Percentiles rank a stretch among this genome's conserved stretches.
phyloP scores from a whole-genome alignment of 2,113 vertebrate species.

The Dipodomys merriami region DNA sequence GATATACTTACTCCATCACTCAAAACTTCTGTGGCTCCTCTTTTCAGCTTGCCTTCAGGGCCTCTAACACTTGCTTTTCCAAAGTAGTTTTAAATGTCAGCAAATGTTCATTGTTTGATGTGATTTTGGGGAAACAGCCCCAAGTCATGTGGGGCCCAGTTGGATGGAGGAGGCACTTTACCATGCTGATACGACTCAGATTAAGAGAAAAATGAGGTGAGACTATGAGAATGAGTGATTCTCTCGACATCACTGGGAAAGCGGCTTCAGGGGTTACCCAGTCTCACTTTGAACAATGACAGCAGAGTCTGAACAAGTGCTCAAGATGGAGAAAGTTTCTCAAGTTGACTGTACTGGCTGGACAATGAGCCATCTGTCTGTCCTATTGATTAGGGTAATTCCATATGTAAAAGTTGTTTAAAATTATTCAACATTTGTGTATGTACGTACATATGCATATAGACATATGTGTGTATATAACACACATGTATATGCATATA shows the following conservation, averaged over 20 bases:
- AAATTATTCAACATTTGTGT: not conserved
- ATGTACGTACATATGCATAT: not conserved
- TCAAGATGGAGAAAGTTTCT: not conserved
- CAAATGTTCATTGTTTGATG: slow-evolving; percentile 65
- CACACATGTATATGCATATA: not conserved
- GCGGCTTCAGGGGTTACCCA: not conserved
- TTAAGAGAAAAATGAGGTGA: not conserved
- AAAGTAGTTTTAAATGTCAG: slow-evolving; percentile 46
- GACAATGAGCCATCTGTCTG: not conserved
- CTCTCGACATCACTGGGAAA: not conserved
- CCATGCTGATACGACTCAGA: not conserved
- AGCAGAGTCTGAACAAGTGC: not conserved
- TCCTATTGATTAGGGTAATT: not conserved
- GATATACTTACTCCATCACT: not conserved
- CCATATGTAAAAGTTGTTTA: not conserved
- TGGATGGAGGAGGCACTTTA: slow-evolving; percentile 1
- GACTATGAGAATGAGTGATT: not conserved
- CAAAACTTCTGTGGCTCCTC: slow-evolving; percentile 15
- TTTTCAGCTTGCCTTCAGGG: slow-evolving; percentile 51
- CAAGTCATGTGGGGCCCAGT: slow-evolving; percentile 44
- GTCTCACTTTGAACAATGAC: not conserved
- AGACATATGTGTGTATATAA: too few species aligned
- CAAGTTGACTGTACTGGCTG: not conserved
- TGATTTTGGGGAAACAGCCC: slow-evolving; percentile 46
- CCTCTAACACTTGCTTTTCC: slow-evolving; percentile 39